A percentile compares a stretch with the other conserved stretches of the same genome.
Evolutionary conservation across 2,888 invertebrate species (phyloP).

Genomic region (Macrosoma leucophasiata): DNA sequence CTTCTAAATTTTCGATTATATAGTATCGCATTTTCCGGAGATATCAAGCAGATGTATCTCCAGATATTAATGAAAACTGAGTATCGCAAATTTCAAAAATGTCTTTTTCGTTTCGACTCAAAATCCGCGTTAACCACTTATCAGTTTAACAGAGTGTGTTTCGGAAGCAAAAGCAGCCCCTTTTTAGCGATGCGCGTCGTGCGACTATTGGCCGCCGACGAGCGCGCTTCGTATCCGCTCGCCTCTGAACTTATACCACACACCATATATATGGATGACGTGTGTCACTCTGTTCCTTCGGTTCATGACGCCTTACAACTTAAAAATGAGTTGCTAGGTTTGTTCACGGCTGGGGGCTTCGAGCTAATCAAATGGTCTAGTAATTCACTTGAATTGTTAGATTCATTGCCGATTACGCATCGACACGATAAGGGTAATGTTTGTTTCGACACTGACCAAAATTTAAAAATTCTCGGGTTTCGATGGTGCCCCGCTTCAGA

Average conservation of each 20-base stretch:
- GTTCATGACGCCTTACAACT: conserved; percentile 1
- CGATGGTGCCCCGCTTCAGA: conserved; percentile 5
- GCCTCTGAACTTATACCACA: neutral
- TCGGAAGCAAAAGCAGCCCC: neutral
- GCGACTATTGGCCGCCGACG: too few relatives aligned
- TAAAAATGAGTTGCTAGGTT: conserved; percentile 1
- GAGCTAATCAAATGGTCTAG: conserved; percentile 10
- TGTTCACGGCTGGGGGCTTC: conserved; percentile 5
- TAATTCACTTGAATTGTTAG: conserved; percentile 5
- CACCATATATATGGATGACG: too few relatives aligned
- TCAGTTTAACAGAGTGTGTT: neutral
- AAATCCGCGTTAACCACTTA: neutral
- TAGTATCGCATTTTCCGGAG: conserved; percentile 1
- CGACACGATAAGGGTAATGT: too few relatives aligned
- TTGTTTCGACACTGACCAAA: too few relatives aligned
- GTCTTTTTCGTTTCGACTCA: neutral
- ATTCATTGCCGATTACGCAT: neutral
- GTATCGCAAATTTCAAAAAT: neutral
- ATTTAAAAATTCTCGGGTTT: conserved; percentile 5
- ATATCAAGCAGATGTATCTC: conserved; percentile 6
- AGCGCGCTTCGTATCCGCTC: neutral
- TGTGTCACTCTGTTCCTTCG: conserved; percentile 1
- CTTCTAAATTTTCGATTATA: conserved; percentile 4
- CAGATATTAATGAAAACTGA: neutral
- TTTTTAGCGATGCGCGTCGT: conserved; percentile 1